Base-by-base conservation (phyloP, 2,797 vertebrate genomes). In the Ceryle rudis region DNA sequence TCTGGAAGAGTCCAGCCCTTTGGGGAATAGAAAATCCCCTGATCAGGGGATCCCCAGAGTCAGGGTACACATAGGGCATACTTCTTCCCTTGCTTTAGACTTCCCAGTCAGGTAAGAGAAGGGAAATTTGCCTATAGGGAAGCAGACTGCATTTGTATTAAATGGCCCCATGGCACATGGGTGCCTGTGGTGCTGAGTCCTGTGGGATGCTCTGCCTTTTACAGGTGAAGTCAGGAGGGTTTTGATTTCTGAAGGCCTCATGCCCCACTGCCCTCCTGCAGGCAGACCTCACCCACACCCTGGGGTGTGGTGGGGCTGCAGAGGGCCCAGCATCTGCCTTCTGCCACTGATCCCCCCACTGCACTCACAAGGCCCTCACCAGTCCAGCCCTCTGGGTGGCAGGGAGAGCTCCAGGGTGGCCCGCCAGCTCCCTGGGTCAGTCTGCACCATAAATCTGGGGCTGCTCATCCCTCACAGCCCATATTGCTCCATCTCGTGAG, bases 291-390 rank as follows among this genome's bases (percentile, higher is more conserved):
- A 41, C 10, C 22, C 17, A 5, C 2, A 2, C 21, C 41, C 33
- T 26, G 47, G 39, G 29, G 25, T 7, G 14, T 1, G 0, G 11
- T 0, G 1, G 29, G 37, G 25, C 52, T 60, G 39, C 1, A 12
- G 46, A 0, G 1, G n/a, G 39, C 20, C 54, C 25, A 21, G 39
- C 0, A 0, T 6, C 39, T 39, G 29, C 2, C 3, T 47, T 35
- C 41, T 47, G 41, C 21, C 20, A 11, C 21, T 2, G 0, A 11
- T 26, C 35, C 12, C 22, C 23, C 42, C 8, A 4, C 17, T 35
- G 31, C 35, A 7, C 55, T 70, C 0, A 2, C 7, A 29, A 33
- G 42, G 19, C 3, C 1, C 28, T 22, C 28, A 22, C 20, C 33
- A 29, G 10, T 31, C 15, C 49, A 42, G n/a, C 22, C 6, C 20